A percentile compares a stretch with the other conserved stretches of the same genome.
Conservation (phyloP, 1,140 invertebrate species). For the Apis mellifera region Amel_HAv3.1 CM009939.2:12299501-12300000, state of each 20-base stretch:
- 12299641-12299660: too few species aligned
- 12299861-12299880: constrained; percentile 13
- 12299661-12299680: too few species aligned
- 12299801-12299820: constrained; percentile 36
- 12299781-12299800: constrained; percentile 41
- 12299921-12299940: constrained; percentile 33
- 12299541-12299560: too few species aligned
- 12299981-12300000: neutral
- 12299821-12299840: neutral
- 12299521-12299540: too few species aligned
- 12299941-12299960: constrained; percentile 31
- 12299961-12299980: neutral
- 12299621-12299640: too few species aligned
- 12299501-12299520: too few species aligned
- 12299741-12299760: constrained; percentile 36
- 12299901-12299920: constrained; percentile 25
- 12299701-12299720: constrained; percentile 24
- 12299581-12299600: too few species aligned
- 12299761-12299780: constrained; percentile 12
- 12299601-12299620: too few species aligned
- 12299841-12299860: neutral
- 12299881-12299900: constrained; percentile 45
- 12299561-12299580: too few species aligned
- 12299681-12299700: constrained; percentile 9
- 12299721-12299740: constrained; percentile 32